Evolutionary conservation across 2,797 vertebrate genomes (phyloP).

Genomic region (Dallia pectoralis): DNA sequence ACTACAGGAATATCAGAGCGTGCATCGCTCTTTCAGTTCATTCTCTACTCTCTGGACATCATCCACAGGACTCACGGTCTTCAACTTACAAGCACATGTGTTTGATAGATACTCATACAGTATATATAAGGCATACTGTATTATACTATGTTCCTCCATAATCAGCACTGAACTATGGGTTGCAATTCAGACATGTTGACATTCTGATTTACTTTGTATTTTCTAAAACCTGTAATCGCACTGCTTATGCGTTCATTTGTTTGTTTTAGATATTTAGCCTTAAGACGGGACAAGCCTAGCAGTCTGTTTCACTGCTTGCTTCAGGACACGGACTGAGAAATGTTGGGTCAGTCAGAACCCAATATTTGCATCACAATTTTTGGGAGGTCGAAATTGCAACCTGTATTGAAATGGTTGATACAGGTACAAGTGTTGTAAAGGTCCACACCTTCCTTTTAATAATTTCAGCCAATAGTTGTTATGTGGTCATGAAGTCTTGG

Average conservation of each 20-base stretch:
- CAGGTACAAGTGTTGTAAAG: no score
- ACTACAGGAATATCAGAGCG: not conserved
- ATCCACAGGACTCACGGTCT: slow-evolving; percentile 42
- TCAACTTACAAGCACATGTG: slow-evolving; percentile 46
- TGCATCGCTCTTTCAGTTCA: slow-evolving; percentile 48
- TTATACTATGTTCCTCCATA: not conserved
- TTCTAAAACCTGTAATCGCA: slow-evolving; percentile 44
- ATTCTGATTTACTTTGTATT: slow-evolving; percentile 35
- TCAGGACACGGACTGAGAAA: not conserved
- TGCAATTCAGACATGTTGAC: slow-evolving; percentile 44
- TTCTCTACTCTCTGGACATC: slow-evolving; percentile 52
- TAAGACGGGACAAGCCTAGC: slow-evolving; percentile 2
- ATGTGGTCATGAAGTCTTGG: no score
- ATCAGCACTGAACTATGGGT: slow-evolving; percentile 37
- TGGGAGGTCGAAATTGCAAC: no score
- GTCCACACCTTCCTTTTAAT: no score
- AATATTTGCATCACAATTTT: no score
- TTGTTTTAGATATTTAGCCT: slow-evolving; percentile 31
- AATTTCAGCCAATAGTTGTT: no score
- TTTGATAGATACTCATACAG: slow-evolving; percentile 50
- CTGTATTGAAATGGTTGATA: no score
- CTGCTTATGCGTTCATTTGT: slow-evolving; percentile 23
- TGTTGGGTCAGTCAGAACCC: no score
- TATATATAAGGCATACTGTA: not conserved
- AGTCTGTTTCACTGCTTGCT: slow-evolving; percentile 21